phyloP scores from a whole-genome alignment of 2,888 invertebrate species.

The Venustoraphidia nigricollis region DNA sequence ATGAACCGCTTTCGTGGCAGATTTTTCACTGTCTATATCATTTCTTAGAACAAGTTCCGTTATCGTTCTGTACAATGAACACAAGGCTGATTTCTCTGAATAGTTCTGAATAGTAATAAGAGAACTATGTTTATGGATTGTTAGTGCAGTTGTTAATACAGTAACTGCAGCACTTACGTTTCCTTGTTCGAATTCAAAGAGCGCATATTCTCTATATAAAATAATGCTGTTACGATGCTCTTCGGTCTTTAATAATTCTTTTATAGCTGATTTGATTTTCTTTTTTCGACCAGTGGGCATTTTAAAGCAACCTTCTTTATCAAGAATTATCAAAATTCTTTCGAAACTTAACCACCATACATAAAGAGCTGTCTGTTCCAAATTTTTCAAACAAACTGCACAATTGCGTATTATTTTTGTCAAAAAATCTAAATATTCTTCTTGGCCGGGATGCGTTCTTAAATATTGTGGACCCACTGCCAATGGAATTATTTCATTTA shows the following conservation, averaged over 20 bases:
- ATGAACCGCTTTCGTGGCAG: conserved; percentile 7
- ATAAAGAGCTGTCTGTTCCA: conserved; percentile 37
- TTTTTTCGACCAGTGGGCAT: conserved; percentile 26
- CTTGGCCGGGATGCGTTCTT: conserved; percentile 40
- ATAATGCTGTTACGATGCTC: conserved; percentile 37
- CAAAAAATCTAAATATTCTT: conserved; percentile 38
- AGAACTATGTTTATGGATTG: conserved; percentile 17
- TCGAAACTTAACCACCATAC: conserved; percentile 48
- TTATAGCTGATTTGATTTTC: conserved; percentile 33
- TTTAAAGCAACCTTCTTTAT: conserved; percentile 29
- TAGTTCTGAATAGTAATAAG: conserved; percentile 15
- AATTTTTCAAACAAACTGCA: conserved; percentile 29
- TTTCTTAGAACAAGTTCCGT: conserved; percentile 15
- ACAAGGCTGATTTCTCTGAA: conserved; percentile 23
- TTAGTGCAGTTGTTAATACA: conserved; percentile 33
- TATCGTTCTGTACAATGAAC: conserved; percentile 28
- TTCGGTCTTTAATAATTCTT: conserved; percentile 35
- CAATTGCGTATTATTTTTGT: conserved; percentile 33
- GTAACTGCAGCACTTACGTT: conserved; percentile 29
- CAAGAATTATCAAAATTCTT: conserved; percentile 32
- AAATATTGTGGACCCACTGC: conserved; percentile 42
- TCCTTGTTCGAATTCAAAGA: conserved; percentile 39
- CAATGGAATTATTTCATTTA: conserved; percentile 28
- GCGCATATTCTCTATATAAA: conserved; percentile 45
- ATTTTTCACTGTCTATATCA: conserved; percentile 5